A percentile compares a stretch with the other conserved stretches of the same genome.
Conservation (phyloP, 2,888 invertebrate species). For the Marronus borbonicus region DNA sequence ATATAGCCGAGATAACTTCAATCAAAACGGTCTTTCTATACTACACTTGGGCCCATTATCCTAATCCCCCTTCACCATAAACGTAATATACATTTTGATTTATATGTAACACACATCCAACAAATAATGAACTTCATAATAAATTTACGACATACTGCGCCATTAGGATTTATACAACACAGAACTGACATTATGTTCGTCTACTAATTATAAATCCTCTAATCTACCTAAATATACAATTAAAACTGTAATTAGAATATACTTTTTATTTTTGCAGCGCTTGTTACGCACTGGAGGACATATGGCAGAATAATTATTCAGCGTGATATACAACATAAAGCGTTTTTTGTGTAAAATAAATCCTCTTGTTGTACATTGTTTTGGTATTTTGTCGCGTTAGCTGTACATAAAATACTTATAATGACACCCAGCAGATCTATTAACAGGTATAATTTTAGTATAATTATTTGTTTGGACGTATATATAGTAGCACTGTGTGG, state of each 20-base stretch:
- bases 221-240: conserved; percentile 32
- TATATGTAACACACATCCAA: conserved; percentile 57
- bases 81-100: conserved; percentile 64
- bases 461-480: no score
- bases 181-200: conserved; percentile 35
- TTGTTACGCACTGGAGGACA: conserved; percentile 23
- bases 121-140: conserved; percentile 44
- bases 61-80: conserved; percentile 64
- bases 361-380: neutral
- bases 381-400: neutral
- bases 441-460: no score
- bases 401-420: neutral
- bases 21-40: conserved; percentile 64
- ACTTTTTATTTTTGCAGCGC: conserved; percentile 4
- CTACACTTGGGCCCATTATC: conserved; percentile 63
- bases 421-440: no score
- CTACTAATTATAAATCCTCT: conserved; percentile 42
- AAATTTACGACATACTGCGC: conserved; percentile 41
- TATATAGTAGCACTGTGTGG: no score
- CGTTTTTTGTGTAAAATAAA: neutral
- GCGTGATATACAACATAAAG: conserved; percentile 8
- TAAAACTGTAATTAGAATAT: conserved; percentile 28
- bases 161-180: conserved; percentile 39
- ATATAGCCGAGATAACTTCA: conserved; percentile 67
- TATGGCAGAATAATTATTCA: neutral